Evolutionary conservation across 1,140 invertebrate genomes (phyloP).

Genomic region (Temnothorax nylanderi): DNA sequence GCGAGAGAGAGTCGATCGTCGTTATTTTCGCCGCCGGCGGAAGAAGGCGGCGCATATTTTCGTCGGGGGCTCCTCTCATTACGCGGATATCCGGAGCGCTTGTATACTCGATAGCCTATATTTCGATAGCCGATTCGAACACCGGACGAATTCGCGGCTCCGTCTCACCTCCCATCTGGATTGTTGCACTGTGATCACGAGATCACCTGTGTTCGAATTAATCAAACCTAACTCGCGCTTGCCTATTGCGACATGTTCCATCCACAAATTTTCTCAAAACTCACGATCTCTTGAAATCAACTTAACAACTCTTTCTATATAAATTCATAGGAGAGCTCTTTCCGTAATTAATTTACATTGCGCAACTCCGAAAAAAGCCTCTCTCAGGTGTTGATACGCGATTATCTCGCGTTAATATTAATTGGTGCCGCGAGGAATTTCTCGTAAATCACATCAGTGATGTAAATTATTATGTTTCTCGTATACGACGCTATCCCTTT

Average conservation of each 20-base stretch:
- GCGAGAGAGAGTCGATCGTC: neutral
- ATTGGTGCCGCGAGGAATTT: slow-evolving; percentile 17
- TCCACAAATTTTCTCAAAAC: neutral
- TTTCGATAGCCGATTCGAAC: slow-evolving; percentile 26
- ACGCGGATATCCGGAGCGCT: slow-evolving; percentile 35
- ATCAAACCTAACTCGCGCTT: neutral
- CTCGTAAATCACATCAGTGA: neutral
- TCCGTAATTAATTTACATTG: neutral
- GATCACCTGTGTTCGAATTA: neutral
- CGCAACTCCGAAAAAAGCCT: neutral
- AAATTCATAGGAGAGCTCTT: neutral
- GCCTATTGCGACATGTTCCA: neutral
- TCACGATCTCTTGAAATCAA: neutral
- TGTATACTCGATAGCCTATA: slow-evolving; percentile 14
- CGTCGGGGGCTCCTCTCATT: slow-evolving; percentile 6
- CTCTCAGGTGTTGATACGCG: neutral
- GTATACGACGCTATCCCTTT: slow-evolving; percentile 11
- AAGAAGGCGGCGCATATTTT: neutral
- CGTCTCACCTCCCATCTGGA: neutral
- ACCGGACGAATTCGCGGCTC: neutral
- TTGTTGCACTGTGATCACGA: neutral
- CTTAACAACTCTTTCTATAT: neutral
- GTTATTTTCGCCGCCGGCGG: neutral
- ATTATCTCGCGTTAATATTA: neutral
- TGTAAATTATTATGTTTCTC: slow-evolving; percentile 34